phyloP scores from a whole-genome alignment of 2,113 vertebrate species.

The Eira barbara region DNA sequence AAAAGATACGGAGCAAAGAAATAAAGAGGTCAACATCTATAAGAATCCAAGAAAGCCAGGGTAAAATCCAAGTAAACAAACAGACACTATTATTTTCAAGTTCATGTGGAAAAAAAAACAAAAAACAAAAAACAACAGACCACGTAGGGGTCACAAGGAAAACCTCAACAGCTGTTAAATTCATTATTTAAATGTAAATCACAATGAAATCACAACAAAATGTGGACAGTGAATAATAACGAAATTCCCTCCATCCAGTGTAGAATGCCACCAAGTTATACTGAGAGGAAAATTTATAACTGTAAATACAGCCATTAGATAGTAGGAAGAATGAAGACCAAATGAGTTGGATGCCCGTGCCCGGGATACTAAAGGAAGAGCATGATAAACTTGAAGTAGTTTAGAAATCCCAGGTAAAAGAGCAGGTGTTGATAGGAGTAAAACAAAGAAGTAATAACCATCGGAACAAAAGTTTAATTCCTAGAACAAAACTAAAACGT shows the following conservation, averaged over 20 bases:
- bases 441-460: not conserved
- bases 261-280: not conserved
- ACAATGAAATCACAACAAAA: not conserved
- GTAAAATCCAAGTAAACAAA: not conserved
- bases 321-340: not conserved
- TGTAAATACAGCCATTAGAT: not conserved
- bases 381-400: not conserved
- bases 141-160: not conserved
- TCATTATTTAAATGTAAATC: slow-evolving; percentile 39
- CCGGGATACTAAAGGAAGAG: not conserved
- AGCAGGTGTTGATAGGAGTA: not conserved
- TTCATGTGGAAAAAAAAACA: not conserved
- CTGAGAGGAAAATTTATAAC: not conserved
- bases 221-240: not conserved
- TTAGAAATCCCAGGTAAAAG: not conserved
- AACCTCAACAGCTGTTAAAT: not conserved
- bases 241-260: not conserved
- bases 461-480: not conserved
- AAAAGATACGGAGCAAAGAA: not conserved
- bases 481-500: not conserved
- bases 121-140: not conserved
- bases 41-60: not conserved
- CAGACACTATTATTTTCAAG: not conserved
- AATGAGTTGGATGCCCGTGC: not conserved
- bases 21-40: not conserved